Percentiles rank a stretch among this genome's conserved stretches.
Conservation (phyloP, 1,140 invertebrate species). For the Drosophila nigrodunni region DNA sequence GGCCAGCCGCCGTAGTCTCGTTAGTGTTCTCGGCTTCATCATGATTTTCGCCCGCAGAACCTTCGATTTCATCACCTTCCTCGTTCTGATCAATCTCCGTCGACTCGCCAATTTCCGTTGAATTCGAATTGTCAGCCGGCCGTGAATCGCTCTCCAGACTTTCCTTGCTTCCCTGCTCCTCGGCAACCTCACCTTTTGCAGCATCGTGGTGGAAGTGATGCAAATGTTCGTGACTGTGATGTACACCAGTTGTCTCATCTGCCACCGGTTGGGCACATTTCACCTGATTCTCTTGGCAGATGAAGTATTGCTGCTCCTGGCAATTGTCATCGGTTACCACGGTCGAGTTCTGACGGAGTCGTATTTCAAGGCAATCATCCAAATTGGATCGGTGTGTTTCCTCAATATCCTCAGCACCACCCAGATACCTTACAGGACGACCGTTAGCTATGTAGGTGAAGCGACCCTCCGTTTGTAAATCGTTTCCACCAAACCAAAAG, state of each 20-base stretch:
- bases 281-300: constrained; percentile 32
- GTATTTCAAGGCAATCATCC: constrained; percentile 65
- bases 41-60: not conserved
- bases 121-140: constrained; percentile 64
- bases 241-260: not conserved
- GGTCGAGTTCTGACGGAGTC: constrained; percentile 47
- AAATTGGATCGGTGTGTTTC: constrained; percentile 54
- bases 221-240: constrained; percentile 71
- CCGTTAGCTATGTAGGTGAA: constrained; percentile 66
- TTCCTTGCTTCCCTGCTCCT: not conserved
- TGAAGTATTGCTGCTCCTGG: constrained; percentile 58
- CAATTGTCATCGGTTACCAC: constrained; percentile 63
- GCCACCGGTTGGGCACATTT: constrained; percentile 48
- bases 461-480: constrained; percentile 55
- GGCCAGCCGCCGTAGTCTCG: not conserved
- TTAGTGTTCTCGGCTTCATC: not conserved
- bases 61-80: not conserved
- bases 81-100: not conserved
- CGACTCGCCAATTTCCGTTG: constrained; percentile 49
- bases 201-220: constrained; percentile 71
- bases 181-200: constrained; percentile 19
- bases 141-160: constrained; percentile 60
- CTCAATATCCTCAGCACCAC: constrained; percentile 13
- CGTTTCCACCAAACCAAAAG: constrained; percentile 68
- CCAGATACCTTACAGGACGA: constrained; percentile 35